Conservation (phyloP, 2,888 invertebrate genomes). For the Nephrotoma guestfalica region DNA sequence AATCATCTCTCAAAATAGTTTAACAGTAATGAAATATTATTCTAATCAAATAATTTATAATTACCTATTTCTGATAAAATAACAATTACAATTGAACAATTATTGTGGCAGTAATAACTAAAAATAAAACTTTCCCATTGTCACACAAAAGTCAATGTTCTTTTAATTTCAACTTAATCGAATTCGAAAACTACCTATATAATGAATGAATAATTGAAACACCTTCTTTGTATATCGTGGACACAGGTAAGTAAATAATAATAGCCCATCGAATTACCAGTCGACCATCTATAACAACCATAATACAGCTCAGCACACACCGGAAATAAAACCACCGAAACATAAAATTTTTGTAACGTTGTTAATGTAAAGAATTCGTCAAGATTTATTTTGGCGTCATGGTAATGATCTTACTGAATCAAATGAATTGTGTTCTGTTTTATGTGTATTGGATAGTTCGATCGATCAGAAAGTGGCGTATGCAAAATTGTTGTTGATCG, state of each 20-base stretch:
- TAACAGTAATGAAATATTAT: too few relatives aligned
- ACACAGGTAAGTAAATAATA: not conserved
- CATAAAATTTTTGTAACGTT: not conserved
- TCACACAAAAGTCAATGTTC: not conserved
- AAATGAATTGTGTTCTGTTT: not conserved
- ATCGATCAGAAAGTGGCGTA: not conserved
- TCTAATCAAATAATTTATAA: too few relatives aligned
- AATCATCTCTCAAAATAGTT: too few relatives aligned
- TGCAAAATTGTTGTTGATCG: not conserved
- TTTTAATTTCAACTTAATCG: not conserved
- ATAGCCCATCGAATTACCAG: not conserved
- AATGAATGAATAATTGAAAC: not conserved
- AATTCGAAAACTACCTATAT: not conserved
- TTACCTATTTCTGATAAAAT: too few relatives aligned
- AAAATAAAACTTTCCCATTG: not conserved
- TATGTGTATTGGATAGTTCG: not conserved
- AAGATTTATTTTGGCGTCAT: not conserved
- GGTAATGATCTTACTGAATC: not conserved
- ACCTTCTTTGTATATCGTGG: not conserved
- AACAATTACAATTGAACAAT: too few relatives aligned
- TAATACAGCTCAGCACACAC: not conserved
- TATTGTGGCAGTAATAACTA: not conserved
- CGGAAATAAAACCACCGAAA: not conserved
- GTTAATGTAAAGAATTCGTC: not conserved
- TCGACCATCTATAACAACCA: not conserved